Evolutionary conservation across 35 echinoderm and acorn worm genomes (phyloP), one percentile per base, ranked within the genome.

Genomic region (Lytechinus variegatus): DNA sequence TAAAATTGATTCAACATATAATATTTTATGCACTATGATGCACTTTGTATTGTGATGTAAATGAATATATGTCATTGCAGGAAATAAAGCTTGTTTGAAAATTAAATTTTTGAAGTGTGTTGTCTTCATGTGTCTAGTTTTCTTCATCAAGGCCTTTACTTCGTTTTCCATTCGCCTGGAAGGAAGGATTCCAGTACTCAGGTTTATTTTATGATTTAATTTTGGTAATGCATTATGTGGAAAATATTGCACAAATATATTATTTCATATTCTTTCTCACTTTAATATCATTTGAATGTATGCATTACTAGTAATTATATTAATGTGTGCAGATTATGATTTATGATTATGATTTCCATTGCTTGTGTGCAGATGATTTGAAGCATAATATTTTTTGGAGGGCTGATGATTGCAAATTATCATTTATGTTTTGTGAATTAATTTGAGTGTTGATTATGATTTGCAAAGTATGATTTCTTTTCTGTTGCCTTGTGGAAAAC

Each of bases 121-220:
- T 92, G 91, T 92, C 91, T 92, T 92, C 91, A 92, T 92, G 91
- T 92, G 91, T 92, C 91, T 92, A 1, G 91, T 92, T 92, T 92
- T 92, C 91, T 24, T 54, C 27, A 24, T 92, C 54, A 28, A 92
- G 91, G 91, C 91, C 27, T 92, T 92, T 27, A 4, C 27, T 92
- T 92, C 91, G 1, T 10, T 92, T 92, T 92, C 52, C 91, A 24
- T 28, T 92, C 11, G 54, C 27, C 91, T 92, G 3, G 27, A 92
- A 6, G 27, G 91, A 92, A 52, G 91, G 9, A 92, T 92, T 92
- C 91, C 91, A 92, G 91, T 92, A 53, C n/a, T 54, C 27, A 24
- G 1, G 27, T 53, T 92, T 4, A 53, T n/a, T n/a, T n/a, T 92
- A 28, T 92, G 14, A 28, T n/a, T n/a, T 92, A 52, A 54, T 92